These are phyloP conservation scores for Conopomorpha cramerella DNA, from an alignment of 1,140 invertebrate genomes.

Conservation along the genomic window DNA sequence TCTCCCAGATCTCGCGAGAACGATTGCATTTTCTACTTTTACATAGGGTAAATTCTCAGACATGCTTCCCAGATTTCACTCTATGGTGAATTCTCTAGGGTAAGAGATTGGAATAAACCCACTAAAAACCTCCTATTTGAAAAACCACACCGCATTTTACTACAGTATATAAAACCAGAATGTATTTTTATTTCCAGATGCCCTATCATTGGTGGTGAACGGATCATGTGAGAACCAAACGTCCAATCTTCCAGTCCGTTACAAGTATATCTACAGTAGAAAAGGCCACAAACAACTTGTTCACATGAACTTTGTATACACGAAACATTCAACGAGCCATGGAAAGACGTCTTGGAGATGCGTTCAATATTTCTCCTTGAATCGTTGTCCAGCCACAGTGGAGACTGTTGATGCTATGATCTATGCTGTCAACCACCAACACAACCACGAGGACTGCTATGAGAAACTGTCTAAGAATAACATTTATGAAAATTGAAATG, in stretches of 20 bases:
- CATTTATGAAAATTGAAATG: slow-evolving; percentile 59
- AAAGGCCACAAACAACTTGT: slow-evolving; percentile 59
- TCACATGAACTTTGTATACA: slow-evolving; percentile 57
- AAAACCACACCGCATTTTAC: too few relatives aligned
- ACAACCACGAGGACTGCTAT: slow-evolving; percentile 54
- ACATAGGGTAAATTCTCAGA: too few relatives aligned
- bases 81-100: too few relatives aligned
- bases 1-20: too few relatives aligned
- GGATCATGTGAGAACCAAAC: too few relatives aligned
- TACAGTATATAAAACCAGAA: too few relatives aligned
- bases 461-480: slow-evolving; percentile 53
- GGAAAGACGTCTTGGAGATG: slow-evolving; percentile 58
- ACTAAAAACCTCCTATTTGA: too few relatives aligned
- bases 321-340: slow-evolving; percentile 58
- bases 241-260: slow-evolving; percentile 34
- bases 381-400: slow-evolving; percentile 52
- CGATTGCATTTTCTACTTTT: too few relatives aligned
- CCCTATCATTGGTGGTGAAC: slow-evolving; percentile 44
- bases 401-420: slow-evolving; percentile 55
- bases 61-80: too few relatives aligned
- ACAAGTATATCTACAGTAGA: slow-evolving; percentile 56
- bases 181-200: slow-evolving; percentile 35
- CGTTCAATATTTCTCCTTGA: slow-evolving; percentile 56
- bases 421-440: slow-evolving; percentile 52
- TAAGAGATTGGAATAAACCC: too few relatives aligned